phyloP scores from a whole-genome alignment of 1,140 invertebrate genomes.

The Lordiphosa clarofinis region DNA sequence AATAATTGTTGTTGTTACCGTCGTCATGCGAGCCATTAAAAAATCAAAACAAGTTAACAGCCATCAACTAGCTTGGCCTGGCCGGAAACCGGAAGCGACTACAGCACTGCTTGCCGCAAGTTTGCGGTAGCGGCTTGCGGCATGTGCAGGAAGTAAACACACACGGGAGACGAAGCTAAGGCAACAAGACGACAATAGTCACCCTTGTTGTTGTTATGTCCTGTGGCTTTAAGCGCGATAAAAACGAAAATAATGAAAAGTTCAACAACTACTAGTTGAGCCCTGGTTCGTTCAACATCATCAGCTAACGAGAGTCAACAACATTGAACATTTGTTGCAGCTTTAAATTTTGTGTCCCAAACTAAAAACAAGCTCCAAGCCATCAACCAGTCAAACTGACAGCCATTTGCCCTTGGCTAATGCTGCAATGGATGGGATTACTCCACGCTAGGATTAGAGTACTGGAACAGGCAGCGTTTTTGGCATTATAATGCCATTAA shows the following conservation, averaged over 20 bases:
- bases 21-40: slow-evolving; percentile 69
- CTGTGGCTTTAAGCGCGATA: slow-evolving; percentile 48
- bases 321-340: neutral
- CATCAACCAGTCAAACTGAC: neutral
- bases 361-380: slow-evolving; percentile 1
- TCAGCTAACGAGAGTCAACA: slow-evolving; percentile 53
- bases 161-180: slow-evolving; percentile 6
- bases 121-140: slow-evolving; percentile 62
- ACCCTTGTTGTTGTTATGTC: slow-evolving; percentile 39
- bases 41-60: slow-evolving; percentile 77
- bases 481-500: slow-evolving; percentile 76
- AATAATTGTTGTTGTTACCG: slow-evolving; percentile 29
- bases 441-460: slow-evolving; percentile 7
- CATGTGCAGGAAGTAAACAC: slow-evolving; percentile 57
- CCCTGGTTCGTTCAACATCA: slow-evolving; percentile 25
- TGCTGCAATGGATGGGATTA: slow-evolving; percentile 3
- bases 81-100: slow-evolving; percentile 69
- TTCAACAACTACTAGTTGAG: slow-evolving; percentile 5
- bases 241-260: slow-evolving; percentile 47
- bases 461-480: slow-evolving; percentile 35
- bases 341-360: slow-evolving; percentile 17
- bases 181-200: slow-evolving; percentile 17
- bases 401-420: slow-evolving; percentile 30
- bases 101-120: slow-evolving; percentile 68
- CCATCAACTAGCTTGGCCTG: slow-evolving; percentile 48